Evolutionary conservation across 2,797 vertebrate species (phyloP).

Genomic region (Dendrocincla fuliginosa): DNA sequence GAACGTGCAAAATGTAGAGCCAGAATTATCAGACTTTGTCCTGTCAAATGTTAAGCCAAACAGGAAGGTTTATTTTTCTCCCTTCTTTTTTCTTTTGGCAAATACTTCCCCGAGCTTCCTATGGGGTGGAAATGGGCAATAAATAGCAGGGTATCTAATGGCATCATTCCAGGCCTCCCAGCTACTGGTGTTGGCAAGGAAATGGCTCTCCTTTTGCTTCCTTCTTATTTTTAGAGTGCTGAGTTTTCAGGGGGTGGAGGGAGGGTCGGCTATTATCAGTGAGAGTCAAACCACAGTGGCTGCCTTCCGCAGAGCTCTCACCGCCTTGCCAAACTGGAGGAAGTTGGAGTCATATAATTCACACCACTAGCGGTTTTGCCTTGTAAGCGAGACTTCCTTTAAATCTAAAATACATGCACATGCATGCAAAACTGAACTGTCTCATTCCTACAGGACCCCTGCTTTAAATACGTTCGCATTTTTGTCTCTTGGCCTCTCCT

Average conservation of each 20-base stretch:
- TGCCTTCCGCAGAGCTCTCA: conserved; percentile 65
- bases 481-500: neutral
- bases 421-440: neutral
- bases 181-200: conserved; percentile 79
- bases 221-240: conserved; percentile 73
- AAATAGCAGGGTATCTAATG: conserved; percentile 84
- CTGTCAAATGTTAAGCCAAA: conserved; percentile 79
- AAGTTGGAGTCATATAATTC: conserved; percentile 55
- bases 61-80: conserved; percentile 75
- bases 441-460: neutral
- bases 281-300: conserved; percentile 84
- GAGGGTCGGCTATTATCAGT: conserved; percentile 86
- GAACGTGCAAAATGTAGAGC: conserved; percentile 65
- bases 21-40: conserved; percentile 77
- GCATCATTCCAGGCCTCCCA: conserved; percentile 80
- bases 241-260: conserved; percentile 76
- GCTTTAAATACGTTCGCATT: neutral
- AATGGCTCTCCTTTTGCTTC: conserved; percentile 76
- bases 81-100: conserved; percentile 53
- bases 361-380: conserved; percentile 70
- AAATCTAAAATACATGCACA: conserved; percentile 1
- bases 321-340: conserved; percentile 62
- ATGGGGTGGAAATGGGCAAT: conserved; percentile 81
- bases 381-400: conserved; percentile 73
- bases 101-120: conserved; percentile 74